Evolutionary conservation across 2,113 vertebrate genomes (phyloP).

Genomic region (crab-eating macaque (Macaca fascicularis)): DNA sequence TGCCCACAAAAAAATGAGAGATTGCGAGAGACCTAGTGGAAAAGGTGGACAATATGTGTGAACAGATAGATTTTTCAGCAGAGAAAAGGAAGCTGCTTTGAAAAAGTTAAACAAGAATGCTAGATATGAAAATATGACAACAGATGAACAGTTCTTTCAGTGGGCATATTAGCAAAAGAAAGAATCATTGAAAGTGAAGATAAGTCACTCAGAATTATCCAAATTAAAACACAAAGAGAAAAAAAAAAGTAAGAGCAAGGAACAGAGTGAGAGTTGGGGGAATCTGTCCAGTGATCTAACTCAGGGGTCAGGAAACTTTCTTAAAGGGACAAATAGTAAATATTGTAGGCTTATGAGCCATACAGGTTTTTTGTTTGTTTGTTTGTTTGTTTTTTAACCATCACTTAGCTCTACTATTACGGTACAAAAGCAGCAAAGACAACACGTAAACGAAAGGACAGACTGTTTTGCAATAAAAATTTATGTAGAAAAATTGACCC

Average conservation of each 20-base stretch:
- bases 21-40: background rate
- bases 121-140: background rate
- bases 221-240: background rate
- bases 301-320: background rate
- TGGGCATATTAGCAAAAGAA: background rate
- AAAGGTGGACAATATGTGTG: background rate
- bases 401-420: background rate
- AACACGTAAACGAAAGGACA: background rate
- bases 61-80: background rate
- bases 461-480: background rate
- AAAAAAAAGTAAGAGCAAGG: background rate
- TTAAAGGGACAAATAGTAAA: background rate
- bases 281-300: background rate
- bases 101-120: slow-evolving; percentile 6
- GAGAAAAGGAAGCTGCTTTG: background rate
- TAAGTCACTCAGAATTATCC: background rate
- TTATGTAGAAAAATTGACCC: background rate
- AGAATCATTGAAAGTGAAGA: background rate
- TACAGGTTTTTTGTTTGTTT: background rate
- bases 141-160: background rate
- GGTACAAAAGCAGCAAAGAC: background rate
- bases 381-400: background rate
- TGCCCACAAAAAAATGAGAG: no score
- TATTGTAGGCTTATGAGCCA: background rate
- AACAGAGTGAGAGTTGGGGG: background rate